Base-by-base conservation (phyloP, 2,888 invertebrate genomes). In the Serrognathus titanus region DNA sequence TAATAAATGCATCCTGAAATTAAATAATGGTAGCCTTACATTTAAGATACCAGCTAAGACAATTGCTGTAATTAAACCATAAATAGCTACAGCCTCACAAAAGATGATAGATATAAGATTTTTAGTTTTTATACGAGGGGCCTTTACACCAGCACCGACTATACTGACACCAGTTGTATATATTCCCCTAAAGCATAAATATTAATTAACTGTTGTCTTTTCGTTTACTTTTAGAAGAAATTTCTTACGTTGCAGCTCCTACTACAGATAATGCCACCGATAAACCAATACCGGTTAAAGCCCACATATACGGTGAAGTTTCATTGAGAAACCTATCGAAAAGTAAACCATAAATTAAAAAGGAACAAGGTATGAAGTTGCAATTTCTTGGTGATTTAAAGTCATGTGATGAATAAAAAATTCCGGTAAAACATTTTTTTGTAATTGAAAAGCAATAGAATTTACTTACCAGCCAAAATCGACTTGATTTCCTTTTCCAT, bases 71-170 rank as follows among this genome's bases (percentile, higher is more conserved):
- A 99, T 99, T 63, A 99, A 84, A 13, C 99, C 99, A 78, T 98
- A 99, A 80, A 99, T 99, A 61, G 98, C 99, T 3, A 99, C 98
- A 65, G 98, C 99, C 81, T 99, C 99, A 77, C 98, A 99, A 83
- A 99, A 99, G 79, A 99, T 99, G 70, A 99, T 96, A 54, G 97
- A 98, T 77, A 99, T 96, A 75, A 99, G 86, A 80, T 99, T 99
- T 81, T 98, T 99, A 57, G 98, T 99, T 80, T 97, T 94, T 78
- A 99, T 99, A 74, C 98, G 84, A 3, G 98, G 98, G 20, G 97
- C 95, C 80, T 97, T 97, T 20, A 99, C 97, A 75, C 98, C 98
- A 64, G 93, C 98, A 56, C 99, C 98, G 52, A 97, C 84, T 77
- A 98, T 98, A 75, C 94, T 95, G 51, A 90, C 88, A 62, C 97